Evolutionary conservation across 2,888 invertebrate species (phyloP), one percentile per base, ranked within the genome.

Genomic region (Andrena fulva): DNA sequence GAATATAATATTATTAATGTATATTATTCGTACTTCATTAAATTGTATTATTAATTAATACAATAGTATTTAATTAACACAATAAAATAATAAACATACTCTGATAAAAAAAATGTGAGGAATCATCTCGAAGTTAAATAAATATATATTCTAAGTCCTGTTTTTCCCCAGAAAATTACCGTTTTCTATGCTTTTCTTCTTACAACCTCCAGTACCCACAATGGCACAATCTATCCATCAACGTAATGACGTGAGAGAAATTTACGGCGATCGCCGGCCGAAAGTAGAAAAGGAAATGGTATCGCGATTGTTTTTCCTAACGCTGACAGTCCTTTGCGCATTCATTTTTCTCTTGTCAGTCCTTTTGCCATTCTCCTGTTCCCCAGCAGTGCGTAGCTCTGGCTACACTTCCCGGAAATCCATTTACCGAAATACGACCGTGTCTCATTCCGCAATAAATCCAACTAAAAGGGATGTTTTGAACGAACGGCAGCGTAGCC

Each of bases 381-480:
- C n/a, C 29, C 12, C 5, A 2, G 24, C 52, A 52, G 56, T 67
- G 67, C 71, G 67, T 80, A 67, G 48, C 52, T 48, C 56, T 54
- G 29, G 10, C 60, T 69, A 64, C 42, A 33, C 64, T 8, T 52
- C 54, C 67, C 27, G 69, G 66, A 79, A 87, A 86, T 85, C 77
- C 87, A 86, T 86, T 86, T 86, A 79, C 77, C 81, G 66, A 81
- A 71, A 71, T 70, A 71, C 82, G 50, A 59, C 63, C 81, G 31
- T 12, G 75, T 48, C 71, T 12, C 70, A 33, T 69, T 64, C 56
- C 10, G 66, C 66, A 29, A 80, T 80, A 80, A 77, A 77, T 80
- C 70, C 52, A 77, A 52, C 52, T 64, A 50, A 77, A 69, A 70
- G 35, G 77, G 66, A 64, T 69, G 56, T 50, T 69, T 79, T 42